Evolutionary conservation across 2,113 vertebrate species (phyloP), one percentile per base, ranked within the genome.

Genomic region (Solenodon paradoxus): DNA sequence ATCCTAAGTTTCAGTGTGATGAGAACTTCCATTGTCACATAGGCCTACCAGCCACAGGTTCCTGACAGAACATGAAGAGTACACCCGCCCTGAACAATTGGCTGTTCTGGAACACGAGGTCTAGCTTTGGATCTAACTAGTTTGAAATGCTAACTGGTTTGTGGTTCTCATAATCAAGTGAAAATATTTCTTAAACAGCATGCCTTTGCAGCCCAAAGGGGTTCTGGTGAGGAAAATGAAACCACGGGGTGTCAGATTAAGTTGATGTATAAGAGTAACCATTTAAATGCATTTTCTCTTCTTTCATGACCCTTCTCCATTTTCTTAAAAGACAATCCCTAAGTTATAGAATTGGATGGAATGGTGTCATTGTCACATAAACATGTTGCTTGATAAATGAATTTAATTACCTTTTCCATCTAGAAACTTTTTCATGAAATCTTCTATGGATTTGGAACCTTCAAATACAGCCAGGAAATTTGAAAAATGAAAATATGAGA

Each of bases 401-500:
- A 15, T 17, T 17, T n/a, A 66, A 22, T 83, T 83, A 83, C 81
- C 32, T 88, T 63, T 71, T 78, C 90, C 85, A 47, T 88, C 35
- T 47, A 95, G 84, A 83, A 95, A 92, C 3, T 2, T 35, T 78
- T 53, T 26, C 61, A 84, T 77, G 45, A 20, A 92, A 26, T 64
- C 4, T 24, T 92, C 84, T 40, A 95, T 24, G 10, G 32, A 2
- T 49, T 1, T 47, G 49, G 0, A 69, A 38, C 0, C 38, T 63
- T 32, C 1, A 71, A 32, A 19, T 0, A 0, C 0, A 47, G 2
- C 1, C 9, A 84, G 0, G n/a, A 45, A 63, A 1, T 88, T 89
- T 49, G 64, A n/a, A 85, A 74, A 95, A 49, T 90, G 57, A 45
- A 71, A 95, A 78, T 11, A 78, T 1, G 90, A 95, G 13, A 20